Conservation (phyloP, 2,113 vertebrate species). For the Microcebus ravelobensis region DNA sequence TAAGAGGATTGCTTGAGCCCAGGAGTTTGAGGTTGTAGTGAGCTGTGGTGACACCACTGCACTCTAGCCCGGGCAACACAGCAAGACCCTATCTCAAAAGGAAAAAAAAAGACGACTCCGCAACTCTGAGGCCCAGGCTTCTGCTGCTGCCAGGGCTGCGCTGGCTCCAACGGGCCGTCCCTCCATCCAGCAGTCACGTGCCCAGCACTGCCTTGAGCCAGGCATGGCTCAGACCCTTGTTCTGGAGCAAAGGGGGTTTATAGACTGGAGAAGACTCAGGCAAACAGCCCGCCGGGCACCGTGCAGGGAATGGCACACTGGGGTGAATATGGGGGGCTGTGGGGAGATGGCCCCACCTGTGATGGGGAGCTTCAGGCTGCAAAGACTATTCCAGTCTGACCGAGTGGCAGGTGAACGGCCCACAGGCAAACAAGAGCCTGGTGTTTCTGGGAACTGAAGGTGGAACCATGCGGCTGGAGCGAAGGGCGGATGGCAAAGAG, state of each 20-base stretch:
- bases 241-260: not conserved
- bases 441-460: not conserved
- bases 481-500: not conserved
- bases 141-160: not conserved
- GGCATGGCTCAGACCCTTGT: not conserved
- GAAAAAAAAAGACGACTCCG: not conserved
- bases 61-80: no score
- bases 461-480: not conserved
- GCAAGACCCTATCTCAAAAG: no score
- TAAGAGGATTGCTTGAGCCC: no score
- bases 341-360: not conserved
- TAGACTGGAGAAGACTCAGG: not conserved
- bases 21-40: no score
- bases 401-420: not conserved
- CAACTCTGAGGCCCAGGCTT: not conserved
- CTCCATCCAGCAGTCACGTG: not conserved
- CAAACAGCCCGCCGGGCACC: no score
- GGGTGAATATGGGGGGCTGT: not conserved
- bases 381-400: not conserved
- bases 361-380: not conserved
- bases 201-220: not conserved
- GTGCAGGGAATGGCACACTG: not conserved
- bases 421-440: not conserved
- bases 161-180: not conserved
- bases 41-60: no score